These are phyloP conservation scores for Bothrops jararaca DNA, from an alignment of 2,113 vertebrate genomes.

Conservation along the genomic window DNA sequence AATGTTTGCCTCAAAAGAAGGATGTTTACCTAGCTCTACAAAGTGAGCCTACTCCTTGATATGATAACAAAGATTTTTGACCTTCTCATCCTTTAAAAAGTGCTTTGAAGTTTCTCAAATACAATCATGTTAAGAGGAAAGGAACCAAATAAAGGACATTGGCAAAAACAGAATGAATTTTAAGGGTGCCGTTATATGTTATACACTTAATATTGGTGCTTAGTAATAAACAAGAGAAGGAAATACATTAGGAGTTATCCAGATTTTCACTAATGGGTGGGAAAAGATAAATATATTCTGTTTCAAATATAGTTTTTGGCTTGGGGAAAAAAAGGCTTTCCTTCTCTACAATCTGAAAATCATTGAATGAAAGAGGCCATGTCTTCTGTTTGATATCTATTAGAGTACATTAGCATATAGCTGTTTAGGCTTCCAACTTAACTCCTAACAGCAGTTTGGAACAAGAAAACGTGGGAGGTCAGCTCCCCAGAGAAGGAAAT, in stretches of 20 bases:
- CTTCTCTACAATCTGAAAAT: background rate
- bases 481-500: too few species aligned
- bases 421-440: background rate
- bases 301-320: background rate
- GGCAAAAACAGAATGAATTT: slow-evolving; percentile 54
- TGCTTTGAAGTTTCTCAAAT: slow-evolving; percentile 62
- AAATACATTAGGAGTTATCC: slow-evolving; percentile 5
- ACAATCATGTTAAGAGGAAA: slow-evolving; percentile 62
- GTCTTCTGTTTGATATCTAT: background rate
- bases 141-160: slow-evolving; percentile 56
- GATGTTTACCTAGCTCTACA: slow-evolving; percentile 58
- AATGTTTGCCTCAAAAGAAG: slow-evolving; percentile 44
- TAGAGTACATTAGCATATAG: background rate
- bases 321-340: background rate
- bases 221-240: slow-evolving; percentile 44
- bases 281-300: background rate
- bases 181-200: slow-evolving; percentile 38
- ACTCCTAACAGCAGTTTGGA: background rate
- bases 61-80: slow-evolving; percentile 44
- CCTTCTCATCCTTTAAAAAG: slow-evolving; percentile 60
- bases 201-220: slow-evolving; percentile 56
- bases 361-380: background rate
- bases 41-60: slow-evolving; percentile 55
- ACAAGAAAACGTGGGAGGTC: background rate
- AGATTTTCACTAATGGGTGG: background rate